Conservation (phyloP, 92 coral and sea anemone genomes). For the Palythoa heliodiscus region DNA sequence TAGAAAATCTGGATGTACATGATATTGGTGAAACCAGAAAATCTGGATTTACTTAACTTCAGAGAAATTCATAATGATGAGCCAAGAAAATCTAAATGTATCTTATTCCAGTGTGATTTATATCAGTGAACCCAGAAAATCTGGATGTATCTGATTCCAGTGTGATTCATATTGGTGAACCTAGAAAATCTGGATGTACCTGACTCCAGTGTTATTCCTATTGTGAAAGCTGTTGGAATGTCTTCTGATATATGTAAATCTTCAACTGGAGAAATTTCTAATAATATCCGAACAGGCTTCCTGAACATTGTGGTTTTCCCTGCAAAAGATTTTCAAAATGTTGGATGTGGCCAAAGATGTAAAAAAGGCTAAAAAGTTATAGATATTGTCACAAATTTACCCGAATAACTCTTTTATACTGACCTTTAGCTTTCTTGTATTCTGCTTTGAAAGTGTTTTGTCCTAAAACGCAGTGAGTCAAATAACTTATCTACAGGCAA, state of each 20-base stretch:
- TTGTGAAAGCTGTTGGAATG: constrained; percentile 65
- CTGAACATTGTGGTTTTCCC: constrained; percentile 86
- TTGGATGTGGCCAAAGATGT: background rate
- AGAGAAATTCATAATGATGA: background rate
- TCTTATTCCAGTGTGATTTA: background rate
- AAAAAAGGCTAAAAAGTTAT: background rate
- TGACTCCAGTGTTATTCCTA: constrained; percentile 84
- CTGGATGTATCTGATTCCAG: background rate
- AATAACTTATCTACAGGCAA: constrained; percentile 68
- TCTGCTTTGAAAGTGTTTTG: constrained; percentile 93
- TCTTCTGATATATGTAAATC: constrained; percentile 41
- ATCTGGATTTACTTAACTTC: background rate
- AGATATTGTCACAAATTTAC: background rate
- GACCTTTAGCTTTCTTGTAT: constrained; percentile 93
- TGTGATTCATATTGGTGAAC: background rate
- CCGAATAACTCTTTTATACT: background rate
- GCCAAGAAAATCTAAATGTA: background rate
- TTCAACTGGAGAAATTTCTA: constrained; percentile 72
- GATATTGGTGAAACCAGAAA: background rate
- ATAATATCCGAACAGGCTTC: constrained; percentile 80
- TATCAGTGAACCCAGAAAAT: background rate
- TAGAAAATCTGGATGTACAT: background rate
- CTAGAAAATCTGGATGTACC: constrained; percentile 50
- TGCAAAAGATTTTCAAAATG: constrained; percentile 1
- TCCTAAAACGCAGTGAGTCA: constrained; percentile 87